Base-by-base conservation (phyloP, 1,140 invertebrate genomes). In the Eueides isabella region DNA sequence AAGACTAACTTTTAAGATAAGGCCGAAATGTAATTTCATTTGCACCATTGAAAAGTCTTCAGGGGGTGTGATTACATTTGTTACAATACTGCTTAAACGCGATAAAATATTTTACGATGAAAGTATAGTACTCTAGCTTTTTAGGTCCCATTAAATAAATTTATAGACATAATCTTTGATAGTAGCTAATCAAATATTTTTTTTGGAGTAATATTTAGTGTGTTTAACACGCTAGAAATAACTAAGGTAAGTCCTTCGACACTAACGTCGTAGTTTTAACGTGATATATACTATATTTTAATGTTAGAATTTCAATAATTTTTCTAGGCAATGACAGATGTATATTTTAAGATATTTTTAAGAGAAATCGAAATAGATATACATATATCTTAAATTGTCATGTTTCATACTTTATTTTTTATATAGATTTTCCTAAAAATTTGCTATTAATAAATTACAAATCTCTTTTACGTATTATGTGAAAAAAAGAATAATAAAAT, bases 1-100 rank as follows among this genome's bases (percentile, higher is more conserved):
- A 70, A 74, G 68, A 55, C 67, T 44, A 69, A 74, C 41, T 68
- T 74, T 38, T 38, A 69, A 68, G 72, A 74, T 74, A 74, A 74
- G 66, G 67, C 35, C 38, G 62, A 69, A 61, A 74, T 64, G 19
- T 70, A 74, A 74, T 70, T 70, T 41, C 61, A 74, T 74, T 74
- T 74, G 62, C 72, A 67, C 61, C 35, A 74, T 67, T 74, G 48
- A 70, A 66, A 74, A 70, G 61, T 74, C 65, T 67, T 67, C 65
- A 19, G 38, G 7, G 65, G 16, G 29, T 44, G 29, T 48, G 38
- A 30, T 67, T 48, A 67, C 65, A 44, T 30, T 67, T 67, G 65
- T 67, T 44, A 67, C 26, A 67, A 67, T 67, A 28, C 41, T 67
- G 38, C 6, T 67, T 41, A 67, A 67, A 67, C 2, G 19, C 29